Conservation (phyloP, 2,113 vertebrate species). For the Solea senegalensis region DNA sequence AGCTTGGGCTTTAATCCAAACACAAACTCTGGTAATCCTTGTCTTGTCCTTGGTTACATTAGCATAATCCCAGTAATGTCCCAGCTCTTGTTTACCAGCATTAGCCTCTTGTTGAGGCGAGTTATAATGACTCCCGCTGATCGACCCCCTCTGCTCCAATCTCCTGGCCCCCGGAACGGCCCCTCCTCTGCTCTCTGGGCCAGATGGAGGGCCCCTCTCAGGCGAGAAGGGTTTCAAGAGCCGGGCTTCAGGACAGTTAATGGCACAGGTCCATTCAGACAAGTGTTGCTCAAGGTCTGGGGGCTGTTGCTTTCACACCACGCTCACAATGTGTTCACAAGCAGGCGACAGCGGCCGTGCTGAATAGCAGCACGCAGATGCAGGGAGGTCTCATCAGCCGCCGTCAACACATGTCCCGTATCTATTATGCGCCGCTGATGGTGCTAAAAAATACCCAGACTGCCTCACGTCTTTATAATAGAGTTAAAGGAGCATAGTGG, state of each 20-base stretch:
- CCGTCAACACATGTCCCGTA: constrained; percentile 37
- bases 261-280: constrained; percentile 69
- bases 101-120: constrained; percentile 77
- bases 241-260: constrained; percentile 62
- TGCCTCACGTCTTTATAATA: constrained; percentile 2
- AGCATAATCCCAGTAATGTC: constrained; percentile 80
- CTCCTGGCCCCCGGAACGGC: not conserved
- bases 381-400: constrained; percentile 53
- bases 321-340: constrained; percentile 67
- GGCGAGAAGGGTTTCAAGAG: constrained; percentile 71
- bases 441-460: constrained; percentile 44
- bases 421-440: constrained; percentile 57
- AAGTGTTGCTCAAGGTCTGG: constrained; percentile 72
- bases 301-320: constrained; percentile 70
- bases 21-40: constrained; percentile 71
- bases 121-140: constrained; percentile 78
- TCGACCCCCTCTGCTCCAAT: constrained; percentile 51
- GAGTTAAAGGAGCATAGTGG: constrained; percentile 19
- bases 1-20: constrained; percentile 65
- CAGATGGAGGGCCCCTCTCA: constrained; percentile 81
- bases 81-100: constrained; percentile 79
- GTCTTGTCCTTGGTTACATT: constrained; percentile 68
- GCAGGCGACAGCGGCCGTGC: not conserved
- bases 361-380: constrained; percentile 65
- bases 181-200: constrained; percentile 61